Conservation (phyloP, 2,113 vertebrate genomes). For the Microtus pennsylvanicus region DNA sequence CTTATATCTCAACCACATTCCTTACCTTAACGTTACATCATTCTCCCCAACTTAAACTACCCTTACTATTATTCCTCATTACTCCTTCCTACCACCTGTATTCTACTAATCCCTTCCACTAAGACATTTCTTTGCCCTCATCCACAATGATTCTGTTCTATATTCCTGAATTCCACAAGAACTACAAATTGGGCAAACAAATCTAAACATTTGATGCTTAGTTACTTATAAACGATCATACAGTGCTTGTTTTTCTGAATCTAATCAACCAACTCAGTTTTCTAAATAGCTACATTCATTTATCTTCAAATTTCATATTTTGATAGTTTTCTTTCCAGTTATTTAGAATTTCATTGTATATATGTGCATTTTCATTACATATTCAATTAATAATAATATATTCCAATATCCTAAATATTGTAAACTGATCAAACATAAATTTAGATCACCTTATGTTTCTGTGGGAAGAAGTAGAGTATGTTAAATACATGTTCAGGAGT, state of each 20-base stretch:
- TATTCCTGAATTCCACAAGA: not conserved
- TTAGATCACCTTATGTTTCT: not conserved
- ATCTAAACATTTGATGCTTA: not conserved
- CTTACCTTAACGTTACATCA: no score
- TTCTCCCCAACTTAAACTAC: not conserved
- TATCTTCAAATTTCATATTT: not conserved
- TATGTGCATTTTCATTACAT: not conserved
- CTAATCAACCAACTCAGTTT: not conserved
- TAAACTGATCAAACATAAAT: not conserved
- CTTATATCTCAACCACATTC: not conserved
- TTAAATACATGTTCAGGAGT: not conserved
- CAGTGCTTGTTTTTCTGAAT: not conserved
- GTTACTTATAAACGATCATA: not conserved
- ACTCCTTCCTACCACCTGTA: no score
- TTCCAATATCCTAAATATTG: not conserved
- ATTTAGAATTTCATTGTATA: not conserved
- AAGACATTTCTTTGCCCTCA: not conserved
- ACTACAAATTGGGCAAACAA: not conserved
- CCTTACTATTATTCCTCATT: not conserved
- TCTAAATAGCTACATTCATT: not conserved
- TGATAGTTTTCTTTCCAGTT: not conserved
- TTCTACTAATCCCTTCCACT: not conserved
- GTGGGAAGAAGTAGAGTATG: not conserved
- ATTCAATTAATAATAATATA: not conserved
- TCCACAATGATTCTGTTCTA: not conserved